Base-by-base conservation (phyloP, 2,797 vertebrate species). In the Alectoris magna region DNA sequence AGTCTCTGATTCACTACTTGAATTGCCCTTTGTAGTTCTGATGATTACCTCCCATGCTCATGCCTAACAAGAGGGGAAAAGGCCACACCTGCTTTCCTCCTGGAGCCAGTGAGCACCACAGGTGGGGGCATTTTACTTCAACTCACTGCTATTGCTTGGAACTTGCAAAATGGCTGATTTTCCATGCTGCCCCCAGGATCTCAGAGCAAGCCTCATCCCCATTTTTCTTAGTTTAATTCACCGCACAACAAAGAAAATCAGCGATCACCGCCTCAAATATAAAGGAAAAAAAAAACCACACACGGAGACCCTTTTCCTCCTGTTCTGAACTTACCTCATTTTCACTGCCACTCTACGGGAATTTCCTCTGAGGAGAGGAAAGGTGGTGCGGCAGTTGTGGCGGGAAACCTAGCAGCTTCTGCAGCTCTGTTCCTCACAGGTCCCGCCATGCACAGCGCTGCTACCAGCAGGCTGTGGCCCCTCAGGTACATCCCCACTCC, bases 401-500 rank as follows among this genome's bases (percentile, higher is more conserved):
- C 15, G 14, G 26, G 14, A 26, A 53, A 10, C 41, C 41, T 31
- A 12, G 67, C 39, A 9, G 26, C 27, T 68, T 58, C 41, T 39
- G 7, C 36, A 36, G 23, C 60, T 58, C 31, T 49, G 19, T 38
- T 59, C 22, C 55, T 51, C 7, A 11, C 14, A 16, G 44, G 10
- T 12, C 13, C 24, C n/a, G 12, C 29, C 23, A 22, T n/a, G 17
- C 38, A 53, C 22, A 8, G 11, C 23, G 16, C 31, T 24, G 26
- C 41, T 46, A n/a, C 44, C 49, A 59, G 58, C 19, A 13, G 26
- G 15, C 23, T 64, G 38, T 0, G 0, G 48, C 18, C 10, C 23
- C 11, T 43, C 16, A 58, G 16, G 10, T 14, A 24, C 9, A 11
- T n/a, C 62, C 6, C 26, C 0, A 0, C 6, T 38, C 18, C 6